Percentiles rank a stretch among this genome's conserved stretches.
These are phyloP conservation scores for Leptogaster cylindrica DNA, from an alignment of 2,888 invertebrate species.

Conservation along the genomic window DNA sequence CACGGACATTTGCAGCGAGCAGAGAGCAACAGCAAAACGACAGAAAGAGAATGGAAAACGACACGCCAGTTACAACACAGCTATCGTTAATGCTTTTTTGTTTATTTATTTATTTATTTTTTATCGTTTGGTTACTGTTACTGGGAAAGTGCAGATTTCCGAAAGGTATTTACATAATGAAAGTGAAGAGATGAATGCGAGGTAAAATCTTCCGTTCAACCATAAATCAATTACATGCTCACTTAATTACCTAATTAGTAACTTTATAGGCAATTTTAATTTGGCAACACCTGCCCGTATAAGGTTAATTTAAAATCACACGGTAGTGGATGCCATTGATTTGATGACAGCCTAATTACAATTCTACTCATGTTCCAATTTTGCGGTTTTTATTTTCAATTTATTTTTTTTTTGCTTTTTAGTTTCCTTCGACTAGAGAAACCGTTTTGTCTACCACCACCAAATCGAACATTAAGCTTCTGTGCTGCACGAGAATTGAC, in stretches of 20 bases:
- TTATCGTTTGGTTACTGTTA: neutral
- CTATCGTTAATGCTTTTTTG: no score
- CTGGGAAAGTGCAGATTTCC: neutral
- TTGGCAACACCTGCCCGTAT: no score
- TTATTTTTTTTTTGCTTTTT: no score
- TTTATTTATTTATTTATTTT: no score
- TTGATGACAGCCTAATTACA: neutral
- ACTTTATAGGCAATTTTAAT: slow-evolving; percentile 8
- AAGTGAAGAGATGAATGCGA: slow-evolving; percentile 2
- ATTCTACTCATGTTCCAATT: neutral
- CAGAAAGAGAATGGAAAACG: slow-evolving; percentile 9
- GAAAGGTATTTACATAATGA: slow-evolving; percentile 1
- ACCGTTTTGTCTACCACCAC: no score
- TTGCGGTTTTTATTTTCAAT: neutral
- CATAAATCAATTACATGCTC: neutral
- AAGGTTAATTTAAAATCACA: neutral
- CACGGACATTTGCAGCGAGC: no score
- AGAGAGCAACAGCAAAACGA: slow-evolving; percentile 3
- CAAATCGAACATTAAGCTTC: no score
- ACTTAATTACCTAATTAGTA: slow-evolving; percentile 12
- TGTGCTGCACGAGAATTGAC: no score
- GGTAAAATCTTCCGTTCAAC: neutral
- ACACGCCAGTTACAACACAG: neutral
- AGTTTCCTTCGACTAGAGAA: no score
- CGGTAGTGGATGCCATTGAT: neutral